A percentile compares a stretch with the other conserved stretches of the same genome.
These are phyloP conservation scores for Metopolophium dirhodum DNA, from an alignment of 1,140 invertebrate species.

Conservation along the genomic window DNA sequence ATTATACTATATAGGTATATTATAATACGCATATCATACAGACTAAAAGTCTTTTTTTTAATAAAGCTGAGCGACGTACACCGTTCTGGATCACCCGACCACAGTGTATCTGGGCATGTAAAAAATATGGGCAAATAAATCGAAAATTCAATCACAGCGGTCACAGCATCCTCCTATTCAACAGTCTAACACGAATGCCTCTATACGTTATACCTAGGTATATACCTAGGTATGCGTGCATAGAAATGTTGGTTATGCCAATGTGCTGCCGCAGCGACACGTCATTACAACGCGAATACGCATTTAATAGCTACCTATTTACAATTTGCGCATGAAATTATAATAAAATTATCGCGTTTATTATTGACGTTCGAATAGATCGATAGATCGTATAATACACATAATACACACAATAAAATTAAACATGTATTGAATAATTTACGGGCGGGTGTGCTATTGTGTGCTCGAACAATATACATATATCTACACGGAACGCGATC, in stretches of 20 bases:
- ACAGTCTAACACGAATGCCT: not conserved
- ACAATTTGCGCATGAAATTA: conserved; percentile 25
- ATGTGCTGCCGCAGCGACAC: not conserved
- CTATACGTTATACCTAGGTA: not conserved
- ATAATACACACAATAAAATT: not conserved
- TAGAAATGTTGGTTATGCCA: not conserved
- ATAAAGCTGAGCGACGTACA: not conserved
- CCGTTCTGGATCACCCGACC: not conserved
- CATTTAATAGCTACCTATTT: not conserved
- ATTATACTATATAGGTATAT: too few species aligned
- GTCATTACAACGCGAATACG: not conserved
- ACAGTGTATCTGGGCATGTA: not conserved
- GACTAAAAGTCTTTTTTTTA: not conserved
- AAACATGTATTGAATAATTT: conserved; percentile 4
- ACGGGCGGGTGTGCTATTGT: not conserved
- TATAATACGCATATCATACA: not conserved
- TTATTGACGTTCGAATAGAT: not conserved
- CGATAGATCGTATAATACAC: not conserved
- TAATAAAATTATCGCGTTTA: conserved; percentile 34
- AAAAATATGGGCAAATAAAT: not conserved
- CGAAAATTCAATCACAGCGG: not conserved
- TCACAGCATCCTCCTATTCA: not conserved
- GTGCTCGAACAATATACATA: not conserved
- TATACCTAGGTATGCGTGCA: not conserved
- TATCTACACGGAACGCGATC: not conserved